phyloP scores from a whole-genome alignment of 1,140 invertebrate genomes.

The Atta texana region DNA sequence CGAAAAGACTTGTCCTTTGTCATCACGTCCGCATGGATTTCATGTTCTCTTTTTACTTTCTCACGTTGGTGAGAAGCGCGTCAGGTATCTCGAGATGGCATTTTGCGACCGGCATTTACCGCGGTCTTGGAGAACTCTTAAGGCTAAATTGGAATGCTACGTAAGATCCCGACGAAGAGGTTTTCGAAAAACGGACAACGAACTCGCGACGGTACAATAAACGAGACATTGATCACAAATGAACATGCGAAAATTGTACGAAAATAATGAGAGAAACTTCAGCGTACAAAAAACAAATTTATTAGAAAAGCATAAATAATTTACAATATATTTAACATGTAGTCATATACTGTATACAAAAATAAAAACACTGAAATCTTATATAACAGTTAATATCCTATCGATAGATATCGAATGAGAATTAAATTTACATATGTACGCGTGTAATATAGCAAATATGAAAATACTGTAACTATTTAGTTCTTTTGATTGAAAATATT shows the following conservation, averaged over 20 bases:
- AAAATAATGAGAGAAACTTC: not conserved
- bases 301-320: constrained; percentile 31
- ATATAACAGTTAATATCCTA: constrained; percentile 18
- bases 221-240: not conserved
- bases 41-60: not conserved
- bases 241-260: not conserved
- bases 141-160: constrained; percentile 41
- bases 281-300: not conserved
- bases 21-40: constrained; percentile 22
- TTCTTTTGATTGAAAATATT: not conserved
- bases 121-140: not conserved
- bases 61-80: not conserved
- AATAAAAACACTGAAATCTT: not conserved
- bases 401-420: not conserved
- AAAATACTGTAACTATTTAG: not conserved
- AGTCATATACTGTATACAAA: not conserved
- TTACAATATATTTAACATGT: not conserved
- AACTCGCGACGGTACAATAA: not conserved
- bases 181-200: not conserved
- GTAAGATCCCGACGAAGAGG: constrained; percentile 6
- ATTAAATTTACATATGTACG: not conserved
- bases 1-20: constrained; percentile 13
- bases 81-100: not conserved
- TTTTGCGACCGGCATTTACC: not conserved
- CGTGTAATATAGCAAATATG: not conserved